A percentile compares a stretch with the other conserved stretches of the same genome.
phyloP scores from a whole-genome alignment of 2,113 vertebrate species.

The Alouatta palliata region DNA sequence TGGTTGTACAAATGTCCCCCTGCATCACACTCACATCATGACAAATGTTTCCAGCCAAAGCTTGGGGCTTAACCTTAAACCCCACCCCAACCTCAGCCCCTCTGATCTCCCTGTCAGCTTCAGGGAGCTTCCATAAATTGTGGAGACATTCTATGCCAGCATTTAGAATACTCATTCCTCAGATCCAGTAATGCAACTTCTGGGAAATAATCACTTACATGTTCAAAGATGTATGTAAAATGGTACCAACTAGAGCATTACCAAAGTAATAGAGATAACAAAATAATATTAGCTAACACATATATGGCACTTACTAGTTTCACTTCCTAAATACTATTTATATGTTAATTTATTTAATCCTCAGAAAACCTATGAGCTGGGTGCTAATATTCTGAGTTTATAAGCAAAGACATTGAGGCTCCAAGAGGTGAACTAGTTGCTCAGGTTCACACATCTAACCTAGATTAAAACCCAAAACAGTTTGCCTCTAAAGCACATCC shows the following conservation, averaged over 20 bases:
- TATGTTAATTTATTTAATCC: not conserved
- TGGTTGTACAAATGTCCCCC: not conserved
- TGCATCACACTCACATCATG: conserved; percentile 19
- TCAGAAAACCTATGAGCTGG: not conserved
- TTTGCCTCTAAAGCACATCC: not conserved
- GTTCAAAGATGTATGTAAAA: not conserved
- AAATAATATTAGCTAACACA: not conserved
- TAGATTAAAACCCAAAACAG: not conserved
- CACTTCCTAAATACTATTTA: conserved; percentile 14
- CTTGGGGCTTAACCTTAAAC: not conserved
- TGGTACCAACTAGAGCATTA: not conserved
- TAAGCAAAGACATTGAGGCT: not conserved
- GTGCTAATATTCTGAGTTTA: not conserved
- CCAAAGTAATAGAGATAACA: conserved; percentile 2
- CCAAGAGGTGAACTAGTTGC: not conserved
- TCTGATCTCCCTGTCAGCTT: not conserved
- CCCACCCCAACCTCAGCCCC: too few species aligned
- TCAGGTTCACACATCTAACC: not conserved
- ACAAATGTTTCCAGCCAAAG: not conserved
- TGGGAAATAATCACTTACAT: not conserved
- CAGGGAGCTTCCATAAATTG: not conserved
- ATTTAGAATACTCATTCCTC: not conserved
- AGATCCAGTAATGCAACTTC: not conserved
- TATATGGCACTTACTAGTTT: not conserved
- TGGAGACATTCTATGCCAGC: not conserved